Conservation (phyloP, 2,113 vertebrate species). For the Zosterops pallidus region DNA sequence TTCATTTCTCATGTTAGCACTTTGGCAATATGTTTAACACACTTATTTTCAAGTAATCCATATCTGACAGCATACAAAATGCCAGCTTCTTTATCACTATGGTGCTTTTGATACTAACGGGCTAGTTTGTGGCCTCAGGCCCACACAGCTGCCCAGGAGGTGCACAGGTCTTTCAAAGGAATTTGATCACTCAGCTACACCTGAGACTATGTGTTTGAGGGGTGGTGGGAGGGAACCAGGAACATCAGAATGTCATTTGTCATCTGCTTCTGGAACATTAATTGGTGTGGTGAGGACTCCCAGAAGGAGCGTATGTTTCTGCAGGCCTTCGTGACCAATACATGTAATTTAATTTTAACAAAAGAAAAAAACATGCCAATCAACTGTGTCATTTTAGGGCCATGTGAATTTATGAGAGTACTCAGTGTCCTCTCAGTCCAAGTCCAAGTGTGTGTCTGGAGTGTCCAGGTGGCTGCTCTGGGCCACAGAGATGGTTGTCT, state of each 20-base stretch:
- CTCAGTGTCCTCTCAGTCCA: background rate
- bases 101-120: background rate
- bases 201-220: background rate
- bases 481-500: background rate
- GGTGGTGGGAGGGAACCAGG: background rate
- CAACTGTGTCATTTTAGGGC: background rate
- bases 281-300: background rate
- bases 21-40: background rate
- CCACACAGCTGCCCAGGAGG: background rate
- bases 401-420: background rate
- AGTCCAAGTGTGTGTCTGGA: background rate
- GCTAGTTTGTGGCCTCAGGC: background rate
- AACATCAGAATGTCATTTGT: background rate
- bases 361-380: background rate
- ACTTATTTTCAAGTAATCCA: background rate
- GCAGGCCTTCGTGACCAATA: background rate
- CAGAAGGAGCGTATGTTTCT: background rate
- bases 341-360: background rate
- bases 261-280: background rate
- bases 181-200: too few relatives aligned
- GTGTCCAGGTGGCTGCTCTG: background rate
- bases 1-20: background rate
- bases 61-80: background rate
- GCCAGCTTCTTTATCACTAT: background rate
- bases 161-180: background rate